These are phyloP conservation scores for Champsocephalus esox DNA, from an alignment of 2,797 vertebrate species.

Conservation along the genomic window DNA sequence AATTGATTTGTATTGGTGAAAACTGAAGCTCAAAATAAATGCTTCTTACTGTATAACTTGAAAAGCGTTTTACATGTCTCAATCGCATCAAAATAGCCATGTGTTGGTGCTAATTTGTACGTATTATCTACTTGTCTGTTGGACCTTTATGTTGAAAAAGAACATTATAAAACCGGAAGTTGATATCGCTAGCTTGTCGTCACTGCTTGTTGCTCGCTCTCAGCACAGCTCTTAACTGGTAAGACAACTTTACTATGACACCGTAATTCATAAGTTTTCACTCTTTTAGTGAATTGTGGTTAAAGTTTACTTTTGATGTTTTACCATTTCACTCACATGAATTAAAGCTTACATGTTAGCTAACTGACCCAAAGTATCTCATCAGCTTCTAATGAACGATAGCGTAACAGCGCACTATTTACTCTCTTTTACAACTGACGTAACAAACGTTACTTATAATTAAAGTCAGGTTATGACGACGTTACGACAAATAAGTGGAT, in stretches of 20 bases:
- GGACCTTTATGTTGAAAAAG: constrained; percentile 42
- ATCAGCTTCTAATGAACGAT: background rate
- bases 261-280: fast-evolving
- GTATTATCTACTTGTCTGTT: background rate
- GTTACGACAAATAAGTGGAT: background rate
- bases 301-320: too few relatives aligned
- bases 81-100: too few relatives aligned
- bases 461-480: fast-evolving
- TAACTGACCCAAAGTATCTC: background rate
- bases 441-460: background rate
- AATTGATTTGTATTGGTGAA: too few relatives aligned
- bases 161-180: background rate
- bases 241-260: fast-evolving
- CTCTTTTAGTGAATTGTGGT: fast-evolving
- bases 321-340: background rate
- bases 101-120: too few relatives aligned
- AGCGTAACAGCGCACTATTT: background rate
- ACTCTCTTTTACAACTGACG: fast-evolving
- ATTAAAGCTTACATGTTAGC: background rate
- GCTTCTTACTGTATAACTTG: too few relatives aligned
- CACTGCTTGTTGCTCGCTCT: fast-evolving
- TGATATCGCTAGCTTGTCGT: fast-evolving
- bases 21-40: too few relatives aligned
- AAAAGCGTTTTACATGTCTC: too few relatives aligned
- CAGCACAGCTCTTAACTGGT: background rate